Evolutionary conservation across 92 coral and sea anemone species (phyloP).

Genomic region (Porites cylindrica): DNA sequence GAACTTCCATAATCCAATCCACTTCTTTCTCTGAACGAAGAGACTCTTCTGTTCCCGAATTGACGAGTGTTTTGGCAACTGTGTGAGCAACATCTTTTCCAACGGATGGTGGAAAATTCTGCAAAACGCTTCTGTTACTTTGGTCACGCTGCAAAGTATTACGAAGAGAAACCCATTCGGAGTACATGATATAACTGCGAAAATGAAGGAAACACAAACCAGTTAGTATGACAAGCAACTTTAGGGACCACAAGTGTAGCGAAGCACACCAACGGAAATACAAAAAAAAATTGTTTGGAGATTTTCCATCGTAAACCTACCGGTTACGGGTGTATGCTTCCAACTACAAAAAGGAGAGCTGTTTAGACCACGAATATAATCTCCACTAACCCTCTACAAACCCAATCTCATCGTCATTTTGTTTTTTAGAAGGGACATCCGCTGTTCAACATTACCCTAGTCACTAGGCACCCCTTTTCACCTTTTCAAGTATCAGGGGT

Average conservation of each 20-base stretch:
- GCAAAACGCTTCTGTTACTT: conserved; percentile 85
- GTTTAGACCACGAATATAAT: neutral
- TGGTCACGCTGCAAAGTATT: conserved; percentile 76
- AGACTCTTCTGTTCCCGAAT: conserved; percentile 63
- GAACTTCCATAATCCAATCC: conserved; percentile 97
- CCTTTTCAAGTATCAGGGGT: neutral
- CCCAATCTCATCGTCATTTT: conserved; percentile 21
- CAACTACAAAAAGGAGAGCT: neutral
- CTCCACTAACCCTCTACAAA: no score
- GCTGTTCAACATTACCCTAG: conserved; percentile 1
- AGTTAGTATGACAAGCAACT: neutral
- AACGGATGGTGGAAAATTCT: conserved; percentile 77
- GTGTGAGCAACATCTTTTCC: conserved; percentile 93
- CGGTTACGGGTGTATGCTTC: neutral
- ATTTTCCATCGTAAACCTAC: neutral
- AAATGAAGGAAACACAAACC: neutral
- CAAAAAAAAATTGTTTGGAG: neutral
- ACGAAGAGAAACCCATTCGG: conserved; percentile 24
- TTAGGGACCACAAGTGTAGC: no score
- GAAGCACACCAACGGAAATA: neutral
- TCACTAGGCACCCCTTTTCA: neutral
- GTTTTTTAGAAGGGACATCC: conserved; percentile 14
- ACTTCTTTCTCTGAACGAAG: conserved; percentile 69
- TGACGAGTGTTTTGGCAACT: conserved; percentile 80
- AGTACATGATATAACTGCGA: neutral